Evolutionary conservation across 2,113 vertebrate genomes (phyloP).

Genomic region (Malurus melanocephalus): DNA sequence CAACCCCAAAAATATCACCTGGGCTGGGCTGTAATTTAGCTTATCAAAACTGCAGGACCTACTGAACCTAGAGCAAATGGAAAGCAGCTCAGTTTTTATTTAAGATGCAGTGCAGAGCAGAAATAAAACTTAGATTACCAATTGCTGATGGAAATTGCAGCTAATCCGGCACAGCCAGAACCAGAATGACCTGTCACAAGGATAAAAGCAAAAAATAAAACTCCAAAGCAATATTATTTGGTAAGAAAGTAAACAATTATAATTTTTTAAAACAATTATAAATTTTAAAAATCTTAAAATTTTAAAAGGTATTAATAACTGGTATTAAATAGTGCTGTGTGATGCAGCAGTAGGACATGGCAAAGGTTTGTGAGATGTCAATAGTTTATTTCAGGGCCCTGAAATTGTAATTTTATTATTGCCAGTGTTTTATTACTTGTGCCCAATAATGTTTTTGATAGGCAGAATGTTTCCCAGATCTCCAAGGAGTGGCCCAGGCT

Average conservation of each 20-base stretch:
- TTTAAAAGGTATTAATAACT: background rate
- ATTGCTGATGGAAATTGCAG: background rate
- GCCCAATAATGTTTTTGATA: background rate
- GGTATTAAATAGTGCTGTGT: background rate
- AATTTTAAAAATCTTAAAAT: too few relatives aligned
- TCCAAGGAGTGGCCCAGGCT: constrained; percentile 21
- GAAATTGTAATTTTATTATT: constrained; percentile 2
- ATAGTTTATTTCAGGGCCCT: background rate
- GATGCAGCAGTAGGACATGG: background rate
- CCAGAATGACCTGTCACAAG: background rate
- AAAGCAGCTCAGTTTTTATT: constrained; percentile 13
- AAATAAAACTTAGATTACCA: constrained; percentile 7
- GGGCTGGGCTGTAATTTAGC: background rate
- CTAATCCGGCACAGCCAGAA: background rate
- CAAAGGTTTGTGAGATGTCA: background rate
- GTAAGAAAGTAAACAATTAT: background rate
- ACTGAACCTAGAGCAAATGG: background rate
- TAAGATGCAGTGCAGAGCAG: background rate
- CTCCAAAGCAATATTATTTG: background rate
- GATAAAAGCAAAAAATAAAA: background rate
- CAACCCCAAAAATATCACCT: background rate
- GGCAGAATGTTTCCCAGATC: constrained; percentile 4
- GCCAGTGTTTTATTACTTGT: background rate
- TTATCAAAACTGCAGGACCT: background rate
- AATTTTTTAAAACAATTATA: background rate